Evolutionary conservation across 2,888 invertebrate genomes (phyloP), one percentile per base, ranked within the genome.

Genomic region (Minunthozetes semirufus): DNA sequence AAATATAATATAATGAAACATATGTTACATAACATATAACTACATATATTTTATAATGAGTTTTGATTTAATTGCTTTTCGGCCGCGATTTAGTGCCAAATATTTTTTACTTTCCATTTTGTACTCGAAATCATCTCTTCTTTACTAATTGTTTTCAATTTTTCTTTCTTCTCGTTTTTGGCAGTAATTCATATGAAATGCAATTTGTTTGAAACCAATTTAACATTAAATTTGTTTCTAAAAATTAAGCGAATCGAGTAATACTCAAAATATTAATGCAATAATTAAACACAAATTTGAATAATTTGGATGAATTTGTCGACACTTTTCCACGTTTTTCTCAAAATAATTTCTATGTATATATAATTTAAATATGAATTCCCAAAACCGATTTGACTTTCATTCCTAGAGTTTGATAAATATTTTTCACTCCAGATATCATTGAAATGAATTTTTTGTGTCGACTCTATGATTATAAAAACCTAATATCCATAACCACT

Each of bases 41-140:
- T 33, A 33, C 33, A 59, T 8, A 59, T 8, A 29, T 59, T 59
- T 25, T 27, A 56, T 59, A 59, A 59, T 59, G 59, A 59, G 59
- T 59, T 59, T 59, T 59, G 29, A 27, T 59, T 59, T 59, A 59
- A 59, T 59, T 59, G 59, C 29, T 19, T 56, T 56, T 56, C 33
- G 33, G 33, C 22, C 22, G 9, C 9, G 3, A 56, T 56, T 56
- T 5, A 19, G n/a, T 56, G 11, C 15, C 3, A 48, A 48, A 15
- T 8, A 15, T 11, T 48, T 53, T 53, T 53, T 53, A 3, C n/a
- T 53, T 53, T 19, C 19, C 8, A 53, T 53, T 53, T 5, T n/a
- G n/a, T 53, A 3, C 53, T 5, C 4, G 5, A 19, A 33, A 33
- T 33, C 13, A 13, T 48, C n/a, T 48, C 48, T 48, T 17, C 48